Percentiles rank a stretch among this genome's conserved stretches.
Conservation (phyloP, 2,888 invertebrate species). For the Ethmia dodecea region DNA sequence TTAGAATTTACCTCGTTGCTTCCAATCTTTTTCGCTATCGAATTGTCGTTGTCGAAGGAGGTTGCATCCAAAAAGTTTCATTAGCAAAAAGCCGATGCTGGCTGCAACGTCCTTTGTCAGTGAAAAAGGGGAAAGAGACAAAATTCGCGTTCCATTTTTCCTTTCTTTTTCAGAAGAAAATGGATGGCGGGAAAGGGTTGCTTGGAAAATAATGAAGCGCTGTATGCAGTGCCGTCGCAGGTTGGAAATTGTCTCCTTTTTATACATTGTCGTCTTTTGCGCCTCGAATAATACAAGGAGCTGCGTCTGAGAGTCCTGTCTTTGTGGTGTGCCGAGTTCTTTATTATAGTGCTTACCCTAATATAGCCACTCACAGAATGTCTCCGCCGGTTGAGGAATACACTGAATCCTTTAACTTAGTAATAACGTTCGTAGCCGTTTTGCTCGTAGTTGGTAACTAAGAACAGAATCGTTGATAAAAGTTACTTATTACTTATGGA, state of each 20-base stretch:
- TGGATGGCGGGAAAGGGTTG: conserved; percentile 51
- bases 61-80: conserved; percentile 48
- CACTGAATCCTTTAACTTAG: too few species aligned
- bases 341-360: too few species aligned
- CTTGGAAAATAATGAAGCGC: conserved; percentile 56
- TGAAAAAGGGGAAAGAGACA: conserved; percentile 36
- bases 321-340: too few species aligned
- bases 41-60: conserved; percentile 32
- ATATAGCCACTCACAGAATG: too few species aligned
- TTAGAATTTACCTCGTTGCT: conserved; percentile 20
- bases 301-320: too few species aligned
- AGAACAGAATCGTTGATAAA: too few species aligned
- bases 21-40: conserved; percentile 31
- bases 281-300: too few species aligned
- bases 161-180: conserved; percentile 35
- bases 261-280: conserved; percentile 16
- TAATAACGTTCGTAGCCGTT: too few species aligned
- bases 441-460: too few species aligned
- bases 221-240: conserved; percentile 23
- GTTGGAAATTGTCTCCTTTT: conserved; percentile 30
- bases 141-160: conserved; percentile 45
- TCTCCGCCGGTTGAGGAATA: too few species aligned
- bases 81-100: conserved; percentile 49
- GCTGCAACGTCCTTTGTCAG: conserved; percentile 42
- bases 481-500: too few species aligned